These are phyloP conservation scores for Acropternis orthonyx DNA, from an alignment of 2,797 vertebrate species.

Conservation along the genomic window DNA sequence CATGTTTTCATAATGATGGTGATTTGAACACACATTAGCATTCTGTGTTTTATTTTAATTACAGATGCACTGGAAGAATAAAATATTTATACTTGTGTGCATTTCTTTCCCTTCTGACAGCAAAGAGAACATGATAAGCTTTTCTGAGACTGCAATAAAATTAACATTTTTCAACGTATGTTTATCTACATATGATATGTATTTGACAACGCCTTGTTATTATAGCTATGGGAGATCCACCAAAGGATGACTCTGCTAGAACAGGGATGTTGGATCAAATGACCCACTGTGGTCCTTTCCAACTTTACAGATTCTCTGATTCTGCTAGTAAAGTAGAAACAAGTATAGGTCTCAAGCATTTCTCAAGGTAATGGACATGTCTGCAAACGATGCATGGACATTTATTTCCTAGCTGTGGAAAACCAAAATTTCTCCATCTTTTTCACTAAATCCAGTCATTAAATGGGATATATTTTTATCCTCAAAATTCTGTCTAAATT, in stretches of 20 bases:
- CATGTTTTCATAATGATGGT: not conserved
- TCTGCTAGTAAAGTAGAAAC: not conserved
- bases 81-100: slow-evolving; percentile 5
- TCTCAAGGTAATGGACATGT: not conserved
- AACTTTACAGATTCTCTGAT: not conserved
- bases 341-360: not conserved
- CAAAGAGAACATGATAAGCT: not conserved
- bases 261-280: not conserved
- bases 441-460: not conserved
- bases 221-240: not conserved
- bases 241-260: not conserved
- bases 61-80: not conserved
- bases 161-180: not conserved
- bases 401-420: not conserved
- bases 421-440: not conserved
- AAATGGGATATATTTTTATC: not conserved
- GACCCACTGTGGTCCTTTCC: too few relatives aligned
- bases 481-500: not conserved
- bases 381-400: not conserved
- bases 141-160: not conserved
- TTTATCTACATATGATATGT: not conserved
- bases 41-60: not conserved
- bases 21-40: not conserved
- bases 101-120: not conserved
- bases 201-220: not conserved